These are phyloP conservation scores for Lasioglossum vierecki DNA, from an alignment of 2,888 invertebrate species.

Conservation along the genomic window DNA sequence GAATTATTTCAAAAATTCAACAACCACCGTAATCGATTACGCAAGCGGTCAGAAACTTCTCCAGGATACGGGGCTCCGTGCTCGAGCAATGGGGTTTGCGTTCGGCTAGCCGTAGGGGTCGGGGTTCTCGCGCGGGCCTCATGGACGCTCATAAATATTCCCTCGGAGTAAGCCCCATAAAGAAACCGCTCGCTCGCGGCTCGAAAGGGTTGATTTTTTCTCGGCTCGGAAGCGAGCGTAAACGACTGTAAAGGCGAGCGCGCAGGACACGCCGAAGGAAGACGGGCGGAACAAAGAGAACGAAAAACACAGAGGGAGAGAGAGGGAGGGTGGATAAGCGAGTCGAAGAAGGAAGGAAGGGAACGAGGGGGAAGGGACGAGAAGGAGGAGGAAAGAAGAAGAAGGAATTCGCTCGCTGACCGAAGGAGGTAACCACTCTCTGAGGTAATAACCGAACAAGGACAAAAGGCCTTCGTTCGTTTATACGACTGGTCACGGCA, in stretches of 20 bases:
- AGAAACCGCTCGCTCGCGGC: constrained; percentile 81
- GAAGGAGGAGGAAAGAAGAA: not conserved
- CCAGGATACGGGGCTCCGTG: not conserved
- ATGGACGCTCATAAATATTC: constrained; percentile 82
- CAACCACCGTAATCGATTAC: not conserved
- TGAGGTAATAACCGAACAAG: constrained; percentile 67
- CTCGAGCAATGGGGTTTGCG: not conserved
- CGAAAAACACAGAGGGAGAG: not conserved
- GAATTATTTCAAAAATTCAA: not conserved
- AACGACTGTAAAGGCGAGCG: not conserved
- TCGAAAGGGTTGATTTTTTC: constrained; percentile 81
- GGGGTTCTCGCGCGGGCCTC: constrained; percentile 34
- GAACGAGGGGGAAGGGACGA: not conserved
- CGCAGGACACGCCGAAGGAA: not conserved
- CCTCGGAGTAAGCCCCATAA: constrained; percentile 79
- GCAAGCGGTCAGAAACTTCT: not conserved
- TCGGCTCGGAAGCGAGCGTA: constrained; percentile 52
- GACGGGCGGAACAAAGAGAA: not conserved
- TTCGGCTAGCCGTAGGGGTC: constrained; percentile 21
- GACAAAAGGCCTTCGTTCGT: constrained; percentile 75
- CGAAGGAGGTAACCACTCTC: constrained; percentile 58
- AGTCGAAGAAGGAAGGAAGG: not conserved
- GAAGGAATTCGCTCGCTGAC: constrained; percentile 59
- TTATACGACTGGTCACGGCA: constrained; percentile 67
- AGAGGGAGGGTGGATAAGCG: not conserved